These are phyloP conservation scores for Arizona elegans DNA, from an alignment of 2,113 vertebrate genomes.

Conservation along the genomic window DNA sequence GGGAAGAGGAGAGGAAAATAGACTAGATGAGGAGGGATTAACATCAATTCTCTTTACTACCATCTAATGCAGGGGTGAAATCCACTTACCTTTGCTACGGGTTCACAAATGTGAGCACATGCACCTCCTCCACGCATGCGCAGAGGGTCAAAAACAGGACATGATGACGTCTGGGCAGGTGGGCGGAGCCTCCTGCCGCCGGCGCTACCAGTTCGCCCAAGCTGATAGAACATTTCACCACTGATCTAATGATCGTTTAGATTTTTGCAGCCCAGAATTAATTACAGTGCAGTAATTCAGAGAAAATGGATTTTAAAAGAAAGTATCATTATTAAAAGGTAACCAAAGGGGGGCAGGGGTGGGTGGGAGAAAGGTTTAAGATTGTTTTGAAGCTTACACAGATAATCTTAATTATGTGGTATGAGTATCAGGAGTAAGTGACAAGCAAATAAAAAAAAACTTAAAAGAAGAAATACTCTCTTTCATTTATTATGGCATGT, in stretches of 20 bases:
- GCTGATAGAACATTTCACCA: too few relatives aligned
- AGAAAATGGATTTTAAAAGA: background rate
- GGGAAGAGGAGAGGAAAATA: background rate
- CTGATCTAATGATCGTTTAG: background rate
- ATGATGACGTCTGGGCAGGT: too few relatives aligned
- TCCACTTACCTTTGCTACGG: too few relatives aligned
- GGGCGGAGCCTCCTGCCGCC: too few relatives aligned
- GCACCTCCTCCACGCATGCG: too few relatives aligned
- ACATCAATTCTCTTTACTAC: background rate
- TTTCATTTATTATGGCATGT: constrained; percentile 79
- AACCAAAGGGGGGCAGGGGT: background rate
- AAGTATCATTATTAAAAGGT: background rate
- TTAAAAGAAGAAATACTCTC: constrained; percentile 73
- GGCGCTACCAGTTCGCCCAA: too few relatives aligned
- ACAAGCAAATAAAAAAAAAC: constrained; percentile 63
- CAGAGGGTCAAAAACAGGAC: too few relatives aligned
- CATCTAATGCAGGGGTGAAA: background rate
- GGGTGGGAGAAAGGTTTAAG: background rate
- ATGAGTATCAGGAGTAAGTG: background rate
- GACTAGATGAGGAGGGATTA: background rate
- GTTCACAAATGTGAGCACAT: too few relatives aligned
- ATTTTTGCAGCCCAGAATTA: background rate
- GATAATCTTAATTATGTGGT: background rate
- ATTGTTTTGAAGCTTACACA: background rate
- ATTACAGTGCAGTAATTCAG: background rate